Base-by-base conservation (phyloP, 2,797 vertebrate species). In the Fratercula arctica region DNA sequence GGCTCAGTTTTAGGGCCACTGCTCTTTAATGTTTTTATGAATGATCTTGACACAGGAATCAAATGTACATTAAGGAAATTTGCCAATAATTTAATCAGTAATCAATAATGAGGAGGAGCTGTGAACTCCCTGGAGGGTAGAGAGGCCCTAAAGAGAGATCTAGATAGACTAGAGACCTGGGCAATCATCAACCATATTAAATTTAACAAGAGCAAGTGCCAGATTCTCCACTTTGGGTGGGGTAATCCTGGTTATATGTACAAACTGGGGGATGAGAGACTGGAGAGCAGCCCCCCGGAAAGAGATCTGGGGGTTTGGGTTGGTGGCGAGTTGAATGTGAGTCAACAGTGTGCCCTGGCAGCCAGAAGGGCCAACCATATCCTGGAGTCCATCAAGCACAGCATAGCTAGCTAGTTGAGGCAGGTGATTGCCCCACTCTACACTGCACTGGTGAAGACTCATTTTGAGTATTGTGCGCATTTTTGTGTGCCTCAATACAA, bases 321-420 rank as follows among this genome's bases (percentile, higher is more conserved):
- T 23, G 13, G 43, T 57, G 11, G 6, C 2, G 39, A 59, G 7
- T 25, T 78, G 28, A 29, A n/a, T 37, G 39, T 15, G 19, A 45
- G 20, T 61, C 29, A 39, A 31, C 7, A 37, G 16, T 13, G 11
- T 45, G 16, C 16, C 16, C 24, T 64, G 17, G 6, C 5, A 76
- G 25, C 7, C 21, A 72, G 51, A 70, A 77, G 3, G 4, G 23
- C 6, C 20, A 83, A 9, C 18, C 0, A 0, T 31, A 7, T 51
- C 10, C 33, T 31, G 25, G 20, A 16, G 11, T 29, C 6, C 21
- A 35, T 26, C 17, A 59, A 64, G 29, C 7, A 31, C 3, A 76
- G 7, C 14, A 19, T 3, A 13, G 6, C 15, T 6, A 46, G 56
- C 5, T 1, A 3, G 31, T 14, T 1, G 2, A 74, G 3, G 8